These are phyloP conservation scores for Hyposmocoma kahamanoa DNA, from an alignment of 1,140 invertebrate species.

Conservation along the genomic window DNA sequence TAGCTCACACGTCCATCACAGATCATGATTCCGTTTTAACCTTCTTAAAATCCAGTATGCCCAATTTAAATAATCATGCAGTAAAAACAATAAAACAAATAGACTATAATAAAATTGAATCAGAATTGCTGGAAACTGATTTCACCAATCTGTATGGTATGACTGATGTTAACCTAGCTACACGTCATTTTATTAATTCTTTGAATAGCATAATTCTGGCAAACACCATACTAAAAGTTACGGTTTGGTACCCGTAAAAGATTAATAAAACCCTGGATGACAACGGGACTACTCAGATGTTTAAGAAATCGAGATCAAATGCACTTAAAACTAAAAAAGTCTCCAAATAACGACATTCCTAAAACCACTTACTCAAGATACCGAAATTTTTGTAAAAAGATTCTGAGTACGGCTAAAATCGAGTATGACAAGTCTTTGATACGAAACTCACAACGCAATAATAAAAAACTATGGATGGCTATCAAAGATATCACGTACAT, in stretches of 20 bases:
- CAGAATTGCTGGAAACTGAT: background rate
- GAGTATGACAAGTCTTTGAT: background rate
- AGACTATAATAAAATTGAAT: background rate
- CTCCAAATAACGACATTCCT: conserved; percentile 7
- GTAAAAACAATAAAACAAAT: background rate
- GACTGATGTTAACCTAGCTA: background rate
- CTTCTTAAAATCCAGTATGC: background rate
- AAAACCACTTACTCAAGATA: conserved; percentile 7
- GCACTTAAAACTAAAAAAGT: conserved; percentile 1
- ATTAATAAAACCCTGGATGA: conserved; percentile 9
- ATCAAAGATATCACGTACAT: conserved; percentile 9
- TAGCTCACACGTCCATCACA: conserved; percentile 2
- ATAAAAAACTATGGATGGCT: conserved; percentile 7
- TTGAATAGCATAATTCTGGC: background rate
- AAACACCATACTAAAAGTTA: background rate
- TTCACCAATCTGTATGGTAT: background rate
- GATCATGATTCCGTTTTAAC: background rate
- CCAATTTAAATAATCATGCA: background rate
- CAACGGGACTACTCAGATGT: conserved; percentile 10
- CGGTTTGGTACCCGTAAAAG: background rate
- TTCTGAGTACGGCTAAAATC: conserved; percentile 9
- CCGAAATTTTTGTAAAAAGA: conserved; percentile 11
- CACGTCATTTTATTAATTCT: background rate
- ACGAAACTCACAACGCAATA: background rate
- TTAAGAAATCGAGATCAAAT: conserved; percentile 11